Conservation (phyloP, 2,797 vertebrate genomes). For the Ptychobarbus kaznakovi region DNA sequence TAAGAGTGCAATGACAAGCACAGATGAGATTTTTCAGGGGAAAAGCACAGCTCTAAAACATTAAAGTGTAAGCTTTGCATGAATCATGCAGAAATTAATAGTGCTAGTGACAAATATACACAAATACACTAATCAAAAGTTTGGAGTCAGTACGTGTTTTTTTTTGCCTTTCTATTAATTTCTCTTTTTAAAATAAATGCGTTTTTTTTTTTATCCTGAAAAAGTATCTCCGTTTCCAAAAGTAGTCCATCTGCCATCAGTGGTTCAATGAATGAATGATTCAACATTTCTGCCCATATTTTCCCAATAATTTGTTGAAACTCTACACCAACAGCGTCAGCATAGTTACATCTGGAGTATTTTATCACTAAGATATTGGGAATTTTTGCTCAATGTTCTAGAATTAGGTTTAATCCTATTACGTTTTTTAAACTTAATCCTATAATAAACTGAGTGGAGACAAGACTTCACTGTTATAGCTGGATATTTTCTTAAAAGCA, state of each 20-base stretch:
- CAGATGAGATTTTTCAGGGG: neutral
- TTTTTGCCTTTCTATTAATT: neutral
- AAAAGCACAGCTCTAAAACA: neutral
- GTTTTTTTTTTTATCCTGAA: neutral
- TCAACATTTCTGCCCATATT: neutral
- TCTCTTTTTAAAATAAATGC: neutral
- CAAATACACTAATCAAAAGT: neutral
- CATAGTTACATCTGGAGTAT: neutral
- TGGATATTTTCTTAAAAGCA: neutral
- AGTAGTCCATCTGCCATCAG: too few species aligned
- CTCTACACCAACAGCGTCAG: slow-evolving; percentile 3
- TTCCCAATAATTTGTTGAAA: neutral
- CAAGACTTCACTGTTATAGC: slow-evolving; percentile 1
- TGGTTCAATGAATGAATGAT: neutral
- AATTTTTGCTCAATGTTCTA: slow-evolving; percentile 9
- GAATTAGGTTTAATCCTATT: slow-evolving; percentile 18
- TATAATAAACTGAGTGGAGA: neutral
- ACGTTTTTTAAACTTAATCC: neutral
- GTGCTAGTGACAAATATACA: neutral
- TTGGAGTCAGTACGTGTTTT: neutral
- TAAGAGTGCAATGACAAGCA: neutral
- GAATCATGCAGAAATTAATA: neutral
- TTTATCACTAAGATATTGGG: neutral
- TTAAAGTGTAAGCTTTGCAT: neutral
- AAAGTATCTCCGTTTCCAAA: neutral